These are phyloP conservation scores for Oreohelix idahoensis DNA, from an alignment of 1,140 invertebrate genomes.

Conservation along the genomic window DNA sequence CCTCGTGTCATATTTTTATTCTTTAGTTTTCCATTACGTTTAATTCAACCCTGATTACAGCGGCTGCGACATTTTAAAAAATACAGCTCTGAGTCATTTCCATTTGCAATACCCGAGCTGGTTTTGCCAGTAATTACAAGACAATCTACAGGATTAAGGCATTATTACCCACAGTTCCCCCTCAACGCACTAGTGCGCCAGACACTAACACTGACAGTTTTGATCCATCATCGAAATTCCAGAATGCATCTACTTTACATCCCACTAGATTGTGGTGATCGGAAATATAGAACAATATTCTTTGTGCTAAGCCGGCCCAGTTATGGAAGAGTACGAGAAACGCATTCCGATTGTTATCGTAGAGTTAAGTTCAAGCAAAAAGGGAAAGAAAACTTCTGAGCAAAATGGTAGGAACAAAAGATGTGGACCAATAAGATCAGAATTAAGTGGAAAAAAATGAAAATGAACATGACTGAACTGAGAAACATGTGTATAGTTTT, in stretches of 20 bases:
- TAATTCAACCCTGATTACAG: not conserved
- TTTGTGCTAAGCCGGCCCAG: too few relatives aligned
- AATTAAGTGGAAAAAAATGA: too few relatives aligned
- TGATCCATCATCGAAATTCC: not conserved
- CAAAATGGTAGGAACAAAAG: too few relatives aligned
- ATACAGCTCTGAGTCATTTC: not conserved
- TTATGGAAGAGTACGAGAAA: too few relatives aligned
- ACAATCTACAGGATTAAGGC: not conserved
- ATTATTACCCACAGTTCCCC: not conserved
- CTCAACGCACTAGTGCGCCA: not conserved
- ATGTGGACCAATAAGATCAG: too few relatives aligned
- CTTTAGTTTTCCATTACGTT: not conserved
- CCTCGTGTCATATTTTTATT: not conserved
- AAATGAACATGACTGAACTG: too few relatives aligned
- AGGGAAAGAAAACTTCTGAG: too few relatives aligned
- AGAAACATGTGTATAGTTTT: too few relatives aligned
- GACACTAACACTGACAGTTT: not conserved
- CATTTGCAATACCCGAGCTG: not conserved
- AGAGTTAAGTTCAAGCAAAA: too few relatives aligned
- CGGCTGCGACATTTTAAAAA: not conserved
- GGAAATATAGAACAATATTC: too few relatives aligned
- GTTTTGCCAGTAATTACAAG: not conserved
- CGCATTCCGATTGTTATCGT: too few relatives aligned
- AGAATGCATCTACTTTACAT: not conserved
- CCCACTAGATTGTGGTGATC: too few relatives aligned